Conservation (phyloP, 1,140 invertebrate species). For the Drosophila rhopaloa region DNA sequence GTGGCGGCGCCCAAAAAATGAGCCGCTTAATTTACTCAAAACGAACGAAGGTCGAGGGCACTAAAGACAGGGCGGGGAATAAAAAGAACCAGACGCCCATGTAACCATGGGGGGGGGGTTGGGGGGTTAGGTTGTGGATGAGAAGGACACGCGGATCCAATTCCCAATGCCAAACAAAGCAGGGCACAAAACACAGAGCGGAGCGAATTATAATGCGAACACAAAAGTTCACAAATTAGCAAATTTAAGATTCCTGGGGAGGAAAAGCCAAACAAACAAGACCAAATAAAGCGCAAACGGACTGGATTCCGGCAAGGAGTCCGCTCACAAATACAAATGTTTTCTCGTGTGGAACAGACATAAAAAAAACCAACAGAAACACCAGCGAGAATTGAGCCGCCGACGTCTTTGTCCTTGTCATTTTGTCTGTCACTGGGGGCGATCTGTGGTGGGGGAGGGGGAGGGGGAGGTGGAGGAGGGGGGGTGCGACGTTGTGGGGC, state of each 20-base stretch:
- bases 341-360: constrained; percentile 65
- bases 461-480: background rate
- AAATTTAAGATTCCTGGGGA: constrained; percentile 74
- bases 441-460: background rate
- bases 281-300: constrained; percentile 46
- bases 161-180: constrained; percentile 53
- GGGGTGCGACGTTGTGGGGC: background rate
- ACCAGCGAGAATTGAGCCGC: constrained; percentile 39
- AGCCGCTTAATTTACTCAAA: constrained; percentile 74
- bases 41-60: constrained; percentile 4
- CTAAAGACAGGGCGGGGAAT: background rate
- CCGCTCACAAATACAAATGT: constrained; percentile 70
- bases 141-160: constrained; percentile 46
- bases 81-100: constrained; percentile 20
- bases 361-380: constrained; percentile 42
- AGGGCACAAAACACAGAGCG: constrained; percentile 24
- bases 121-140: no score
- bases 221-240: constrained; percentile 82
- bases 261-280: constrained; percentile 46
- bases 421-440: constrained; percentile 47
- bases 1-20: constrained; percentile 36
- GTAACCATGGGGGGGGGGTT: background rate
- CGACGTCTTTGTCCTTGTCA: constrained; percentile 37
- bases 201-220: constrained; percentile 72
- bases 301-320: constrained; percentile 36